Base-by-base conservation (phyloP, 2,797 vertebrate species). In the Anguilla megastoma region DNA sequence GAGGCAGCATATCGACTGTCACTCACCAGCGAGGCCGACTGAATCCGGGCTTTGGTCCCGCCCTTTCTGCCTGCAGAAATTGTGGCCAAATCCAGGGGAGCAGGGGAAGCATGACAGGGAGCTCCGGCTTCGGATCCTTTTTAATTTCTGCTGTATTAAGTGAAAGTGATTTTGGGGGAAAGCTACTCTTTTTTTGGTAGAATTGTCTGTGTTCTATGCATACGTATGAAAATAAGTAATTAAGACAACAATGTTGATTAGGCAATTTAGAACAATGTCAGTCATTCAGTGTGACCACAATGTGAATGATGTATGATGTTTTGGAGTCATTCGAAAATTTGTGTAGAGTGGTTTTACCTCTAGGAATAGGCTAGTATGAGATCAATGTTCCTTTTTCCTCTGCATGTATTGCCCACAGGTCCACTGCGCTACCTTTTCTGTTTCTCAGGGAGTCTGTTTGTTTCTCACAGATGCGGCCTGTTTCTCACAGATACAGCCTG, bases 401-500 rank as follows among this genome's bases (percentile, higher is more conserved):
- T 45, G 9, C 86, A 66, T 52, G 4, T n/a, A 2, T 86, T 7
- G 2, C 58, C 45, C 36, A 2, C 85, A 30, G 24, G 9, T 52
- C 52, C 69, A 33, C 66, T 86, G 63, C 1, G n/a, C 69, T 33
- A 48, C 50, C 66, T 36, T 76, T 30, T 36, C 27, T 45, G 9
- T 79, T 41, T 79, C 33, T 79, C 33, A 16, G 30, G 8, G n/a
- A 21, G 48, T 86, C n/a, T 27, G 48, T 48, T n/a, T n/a, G 84
- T 85, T 69, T 69, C 45, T 69, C 16, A 30, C 10, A 50, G 79
- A 82, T 52, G 50, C 6, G 10, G 41, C 45, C 18, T 50, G 45
- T 90, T 90, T 90, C 87, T 89, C 87, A 86, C 48, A 82, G 79
- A 82, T 82, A 82, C 41, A 50, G 41, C 79, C 89, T 92, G 93